These are phyloP conservation scores for Achlya flavicornis DNA, from an alignment of 2,888 invertebrate species.

Conservation along the genomic window DNA sequence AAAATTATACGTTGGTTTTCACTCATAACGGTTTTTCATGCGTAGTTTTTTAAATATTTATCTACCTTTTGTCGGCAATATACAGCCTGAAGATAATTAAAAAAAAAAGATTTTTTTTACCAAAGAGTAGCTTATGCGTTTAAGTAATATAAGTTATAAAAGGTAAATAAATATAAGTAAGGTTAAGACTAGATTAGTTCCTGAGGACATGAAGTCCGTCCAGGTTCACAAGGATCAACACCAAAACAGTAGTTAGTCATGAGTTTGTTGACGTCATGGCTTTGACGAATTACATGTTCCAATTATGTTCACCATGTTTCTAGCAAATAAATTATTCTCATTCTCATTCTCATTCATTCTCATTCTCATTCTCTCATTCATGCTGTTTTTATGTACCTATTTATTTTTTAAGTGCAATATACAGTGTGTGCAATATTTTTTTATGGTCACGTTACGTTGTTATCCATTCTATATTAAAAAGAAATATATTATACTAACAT, in stretches of 20 bases:
- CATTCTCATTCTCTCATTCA: too few relatives aligned
- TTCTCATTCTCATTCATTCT: too few relatives aligned
- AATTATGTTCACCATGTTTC: too few relatives aligned
- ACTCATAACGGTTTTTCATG: not conserved
- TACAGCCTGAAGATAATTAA: not conserved
- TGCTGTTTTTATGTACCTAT: too few relatives aligned
- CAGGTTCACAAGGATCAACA: slow-evolving; percentile 80
- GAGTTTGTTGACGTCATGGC: slow-evolving; percentile 47
- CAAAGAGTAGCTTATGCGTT: not conserved
- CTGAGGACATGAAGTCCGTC: slow-evolving; percentile 79
- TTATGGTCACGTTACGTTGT: not conserved
- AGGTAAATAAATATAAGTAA: slow-evolving; percentile 18
- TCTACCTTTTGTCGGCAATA: not conserved
- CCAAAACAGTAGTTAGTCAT: slow-evolving; percentile 80
- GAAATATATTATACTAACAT: not conserved
- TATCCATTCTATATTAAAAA: not conserved
- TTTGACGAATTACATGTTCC: slow-evolving; percentile 55
- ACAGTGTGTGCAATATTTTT: not conserved
- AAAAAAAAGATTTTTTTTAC: not conserved
- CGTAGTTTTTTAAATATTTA: not conserved
- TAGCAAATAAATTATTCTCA: too few relatives aligned
- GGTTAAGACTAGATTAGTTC: slow-evolving; percentile 65
- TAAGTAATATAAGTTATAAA: not conserved
- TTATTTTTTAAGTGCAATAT: slow-evolving; percentile 21
- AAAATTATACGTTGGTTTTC: slow-evolving; percentile 32